Percentiles rank a stretch among this genome's conserved stretches.
These are phyloP conservation scores for Dryoscopus gambensis DNA, from an alignment of 2,113 vertebrate species.

Conservation along the genomic window DNA sequence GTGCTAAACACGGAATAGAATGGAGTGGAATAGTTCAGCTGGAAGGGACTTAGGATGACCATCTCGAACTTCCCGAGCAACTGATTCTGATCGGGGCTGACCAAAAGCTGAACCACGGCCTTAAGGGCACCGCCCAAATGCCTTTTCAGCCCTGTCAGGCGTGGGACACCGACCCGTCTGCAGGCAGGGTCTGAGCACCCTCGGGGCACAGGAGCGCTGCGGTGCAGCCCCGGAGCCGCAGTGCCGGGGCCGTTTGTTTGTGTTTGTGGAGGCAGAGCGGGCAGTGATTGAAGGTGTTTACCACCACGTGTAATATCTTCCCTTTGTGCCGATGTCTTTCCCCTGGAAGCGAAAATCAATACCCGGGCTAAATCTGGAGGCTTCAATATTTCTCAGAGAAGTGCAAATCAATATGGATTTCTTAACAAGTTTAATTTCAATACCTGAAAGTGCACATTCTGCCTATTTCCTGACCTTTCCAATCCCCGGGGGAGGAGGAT, in stretches of 20 bases:
- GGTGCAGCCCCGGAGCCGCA: not conserved
- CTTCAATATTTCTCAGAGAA: slow-evolving; percentile 48
- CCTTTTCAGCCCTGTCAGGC: not conserved
- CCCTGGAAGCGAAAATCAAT: slow-evolving; percentile 57
- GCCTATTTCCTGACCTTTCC: slow-evolving; percentile 40
- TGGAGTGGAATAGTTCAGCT: accelerated
- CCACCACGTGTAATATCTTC: slow-evolving; percentile 7
- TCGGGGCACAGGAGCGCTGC: not conserved
- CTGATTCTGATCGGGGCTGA: not conserved
- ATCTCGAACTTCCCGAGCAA: not conserved
- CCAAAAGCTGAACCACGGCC: not conserved
- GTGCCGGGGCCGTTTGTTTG: not conserved
- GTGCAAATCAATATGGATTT: slow-evolving; percentile 61
- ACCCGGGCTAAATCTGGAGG: slow-evolving; percentile 29
- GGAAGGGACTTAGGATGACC: not conserved
- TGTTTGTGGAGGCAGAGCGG: not conserved
- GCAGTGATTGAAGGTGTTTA: slow-evolving; percentile 37
- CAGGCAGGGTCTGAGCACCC: not conserved
- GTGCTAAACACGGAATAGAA: not conserved
- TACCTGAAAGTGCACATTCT: slow-evolving; percentile 38
- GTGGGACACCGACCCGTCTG: not conserved
- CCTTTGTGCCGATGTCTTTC: slow-evolving; percentile 1
- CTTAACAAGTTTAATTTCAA: slow-evolving; percentile 63
- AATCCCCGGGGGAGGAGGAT: not conserved
- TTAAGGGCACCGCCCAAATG: not conserved